Percentiles rank a stretch among this genome's conserved stretches.
Conservation (phyloP, 2,888 invertebrate species). For the Formica aserva region DNA sequence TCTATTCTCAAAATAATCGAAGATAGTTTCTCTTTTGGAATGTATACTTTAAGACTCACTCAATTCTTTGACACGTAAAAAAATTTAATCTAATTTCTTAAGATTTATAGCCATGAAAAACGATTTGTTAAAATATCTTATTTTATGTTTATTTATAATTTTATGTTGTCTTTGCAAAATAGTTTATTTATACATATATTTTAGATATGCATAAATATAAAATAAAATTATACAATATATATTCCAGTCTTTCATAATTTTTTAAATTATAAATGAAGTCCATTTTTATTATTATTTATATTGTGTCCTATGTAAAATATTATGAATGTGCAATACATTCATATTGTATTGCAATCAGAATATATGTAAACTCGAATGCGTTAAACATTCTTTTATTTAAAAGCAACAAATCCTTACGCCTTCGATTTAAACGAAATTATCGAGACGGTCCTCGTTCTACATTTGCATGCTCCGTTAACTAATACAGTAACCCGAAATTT, state of each 20-base stretch:
- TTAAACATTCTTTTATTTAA: background rate
- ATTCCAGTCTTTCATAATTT: background rate
- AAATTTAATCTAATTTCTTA: background rate
- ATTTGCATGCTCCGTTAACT: constrained; percentile 14
- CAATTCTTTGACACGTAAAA: background rate
- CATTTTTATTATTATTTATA: background rate
- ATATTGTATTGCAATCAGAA: background rate
- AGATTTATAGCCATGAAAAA: background rate
- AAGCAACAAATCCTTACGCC: background rate
- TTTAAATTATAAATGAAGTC: background rate
- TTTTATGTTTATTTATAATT: background rate
- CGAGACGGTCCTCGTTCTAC: background rate
- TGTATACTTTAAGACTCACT: constrained; percentile 40
- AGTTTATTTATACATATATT: background rate
- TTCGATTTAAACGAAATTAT: background rate
- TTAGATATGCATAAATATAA: no score
- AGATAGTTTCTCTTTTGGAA: background rate
- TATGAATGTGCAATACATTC: background rate
- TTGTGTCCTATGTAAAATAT: background rate
- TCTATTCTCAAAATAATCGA: constrained; percentile 30
- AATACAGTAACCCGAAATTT: constrained; percentile 16
- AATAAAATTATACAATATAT: no score
- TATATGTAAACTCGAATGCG: background rate
- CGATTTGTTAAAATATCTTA: background rate
- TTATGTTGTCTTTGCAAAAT: background rate